Evolutionary conservation across 2,888 invertebrate species (phyloP).

Genomic region (Notodonta dromedarius): DNA sequence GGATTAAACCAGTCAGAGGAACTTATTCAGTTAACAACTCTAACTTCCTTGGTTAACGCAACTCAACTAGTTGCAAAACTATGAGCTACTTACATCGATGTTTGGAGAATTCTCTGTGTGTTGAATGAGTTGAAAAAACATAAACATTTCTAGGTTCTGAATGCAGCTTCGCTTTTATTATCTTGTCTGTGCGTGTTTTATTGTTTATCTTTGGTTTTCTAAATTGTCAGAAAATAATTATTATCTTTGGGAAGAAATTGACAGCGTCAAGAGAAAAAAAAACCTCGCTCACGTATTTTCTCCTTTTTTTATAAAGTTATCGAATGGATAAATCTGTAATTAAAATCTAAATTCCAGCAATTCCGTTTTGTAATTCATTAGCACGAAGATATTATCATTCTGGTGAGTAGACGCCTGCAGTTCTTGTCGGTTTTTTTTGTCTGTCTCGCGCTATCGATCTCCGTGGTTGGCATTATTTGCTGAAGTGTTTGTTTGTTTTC

Average conservation of each 20-base stretch:
- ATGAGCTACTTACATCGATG: too few relatives aligned
- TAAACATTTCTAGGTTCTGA: too few relatives aligned
- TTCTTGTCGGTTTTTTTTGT: constrained; percentile 33
- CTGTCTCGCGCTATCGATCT: constrained; percentile 67
- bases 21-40: too few relatives aligned
- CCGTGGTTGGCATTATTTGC: constrained; percentile 50
- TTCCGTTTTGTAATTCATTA: constrained; percentile 60
- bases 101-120: too few relatives aligned
- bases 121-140: too few relatives aligned
- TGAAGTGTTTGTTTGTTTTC: constrained; percentile 55
- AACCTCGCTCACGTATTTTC: constrained; percentile 46
- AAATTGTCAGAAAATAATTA: background rate
- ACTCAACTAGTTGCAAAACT: too few relatives aligned
- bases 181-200: too few relatives aligned
- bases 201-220: background rate
- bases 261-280: constrained; percentile 63
- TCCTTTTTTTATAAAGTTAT: constrained; percentile 43
- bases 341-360: constrained; percentile 44
- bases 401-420: constrained; percentile 60
- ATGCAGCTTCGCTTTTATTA: too few relatives aligned
- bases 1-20: too few relatives aligned
- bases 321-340: constrained; percentile 61
- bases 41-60: too few relatives aligned
- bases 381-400: constrained; percentile 73
- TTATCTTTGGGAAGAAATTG: constrained; percentile 42